Evolutionary conservation across 2,888 invertebrate species (phyloP), one percentile per base, ranked within the genome.

Genomic region (Diplazon laetatorius): DNA sequence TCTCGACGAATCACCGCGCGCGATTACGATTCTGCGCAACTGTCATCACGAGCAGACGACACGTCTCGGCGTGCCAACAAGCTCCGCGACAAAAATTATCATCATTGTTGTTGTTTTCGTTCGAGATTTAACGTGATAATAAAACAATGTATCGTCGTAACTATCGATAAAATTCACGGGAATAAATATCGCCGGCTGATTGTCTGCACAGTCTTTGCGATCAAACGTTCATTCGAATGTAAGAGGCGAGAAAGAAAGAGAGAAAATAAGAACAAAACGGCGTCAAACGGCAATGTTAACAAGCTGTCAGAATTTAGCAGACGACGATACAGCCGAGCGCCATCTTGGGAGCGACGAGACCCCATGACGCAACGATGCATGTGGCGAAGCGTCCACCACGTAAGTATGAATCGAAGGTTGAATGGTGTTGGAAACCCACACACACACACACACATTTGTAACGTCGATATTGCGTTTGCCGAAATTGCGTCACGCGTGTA

Each of bases 21-120:
- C 16, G 30, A 18, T 65, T 20, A 69, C 69, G 82, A 76, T 80
- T 66, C 70, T 84, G 82, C 85, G 84, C 84, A 81, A 60, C 80
- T 76, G 77, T 80, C 78, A 73, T 2, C 80, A 72, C 44, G n/a
- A 73, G 73, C 73, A 73, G 73, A 73, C 73, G 73, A 73, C 37
- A 37, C n/a, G n/a, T 63, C 62, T 44, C 42, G 44, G 35, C 59
- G 48, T 69, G 57, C 69, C 55, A 57, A 57, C 69, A 6, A 44
- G 42, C 22, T 6, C 46, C 44, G 42, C 20, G 46, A 57, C 22
- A 50, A 20, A 20, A 65, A 65, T 65, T 39, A 39, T 22, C 10
- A n/a, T 55, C 30, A 22, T 25, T 44, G 9, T 30, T 14, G 30
- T 30, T 30, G 30, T 30, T 30, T 30, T 30, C 6, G 30, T 6